Base-by-base conservation (phyloP, 2,113 vertebrate species). In the Ceratotherium simum region DNA sequence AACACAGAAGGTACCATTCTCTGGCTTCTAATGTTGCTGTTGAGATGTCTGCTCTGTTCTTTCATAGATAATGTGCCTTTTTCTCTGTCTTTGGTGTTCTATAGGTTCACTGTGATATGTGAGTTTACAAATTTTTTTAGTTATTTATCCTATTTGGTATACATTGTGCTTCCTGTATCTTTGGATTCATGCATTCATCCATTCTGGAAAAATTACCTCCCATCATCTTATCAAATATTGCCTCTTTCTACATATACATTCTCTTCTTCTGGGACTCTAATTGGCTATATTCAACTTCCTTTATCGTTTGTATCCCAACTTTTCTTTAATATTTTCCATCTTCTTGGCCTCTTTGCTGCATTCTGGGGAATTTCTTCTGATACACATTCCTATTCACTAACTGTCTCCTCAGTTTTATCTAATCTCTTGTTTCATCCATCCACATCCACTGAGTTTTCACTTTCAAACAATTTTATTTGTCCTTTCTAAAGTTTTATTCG, bases 401-500 rank as follows among this genome's bases (percentile, higher is more conserved):
- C 69, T 69, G 39, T 91, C 58, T 67, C 17, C 51, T 79, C 33
- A 36, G 56, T 93, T 87, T 76, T 64, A 86, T 39, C 31, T 21
- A 60, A 76, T 46, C 46, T 60, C 39, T 69, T 80, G 31, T 86
- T 82, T 82, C 60, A 78, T 54, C 69, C 27, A 67, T 11, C 23
- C 33, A 17, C 11, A 58, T 17, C 42, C 25, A n/a, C 51, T 25
- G 36, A 62, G 3, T 72, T 93, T 90, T 90, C 56, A 21, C 42
- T 90, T 76, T 70, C 17, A 79, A 73, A 42, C 4, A 48, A 36
- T 51, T 86, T 73, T 27, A 36, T 88, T 91, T 97, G 94, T 91
- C 29, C 64, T 86, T 86, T 90, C 36, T 58, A 3, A 39, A 86
- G 46, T 75, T 97, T 86, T 81, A 33, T 33, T 39, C 65, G 67